Evolutionary conservation across 2,113 vertebrate species (phyloP), one percentile per base, ranked within the genome.

Genomic region (Pseudolaguvia tuberculata): DNA sequence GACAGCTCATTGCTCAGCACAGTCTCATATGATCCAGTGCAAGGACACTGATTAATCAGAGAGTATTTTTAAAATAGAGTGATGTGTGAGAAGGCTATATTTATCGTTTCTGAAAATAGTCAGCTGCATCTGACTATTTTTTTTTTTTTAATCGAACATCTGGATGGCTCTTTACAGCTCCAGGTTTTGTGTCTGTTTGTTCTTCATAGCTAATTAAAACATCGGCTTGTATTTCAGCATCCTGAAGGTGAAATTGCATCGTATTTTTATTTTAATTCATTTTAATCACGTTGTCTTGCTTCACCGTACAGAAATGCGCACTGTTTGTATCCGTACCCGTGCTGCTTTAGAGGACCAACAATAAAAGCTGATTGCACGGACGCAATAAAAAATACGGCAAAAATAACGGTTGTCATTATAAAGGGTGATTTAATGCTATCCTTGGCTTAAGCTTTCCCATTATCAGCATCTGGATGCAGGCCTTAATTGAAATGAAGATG

Each of bases 391-490:
- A 73, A 76, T 58, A 78, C 57, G 79, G 76, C n/a, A 74, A 76
- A 77, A 63, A 74, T 73, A 35, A 35, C 3, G 62, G 52, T 47
- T 82, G 65, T 73, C 70, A 82, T 85, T 79, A 80, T 73, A 76
- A 53, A 55, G 42, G 65, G 5, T 80, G 83, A 84, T 85, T 58
- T 80, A 81, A 83, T 70, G 57, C 20, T 5, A 55, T 42, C 14
- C 72, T 68, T 59, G 39, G 63, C 51, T 76, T 80, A 50, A 7
- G 56, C 67, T 81, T 84, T 83, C 57, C 73, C 78, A 79, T 84
- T 77, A 81, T 2, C 23, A 23, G 42, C 35, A 63, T 79, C 25
- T 27, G 53, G 27, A 82, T 77, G 71, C 85, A 75, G 18, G 21
- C 65, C 48, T 3, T 17, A 23, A 61, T 62, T 66, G 70, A 25